Evolutionary conservation across 2,797 vertebrate genomes (phyloP).

Genomic region (Sebastes matsubarae): DNA sequence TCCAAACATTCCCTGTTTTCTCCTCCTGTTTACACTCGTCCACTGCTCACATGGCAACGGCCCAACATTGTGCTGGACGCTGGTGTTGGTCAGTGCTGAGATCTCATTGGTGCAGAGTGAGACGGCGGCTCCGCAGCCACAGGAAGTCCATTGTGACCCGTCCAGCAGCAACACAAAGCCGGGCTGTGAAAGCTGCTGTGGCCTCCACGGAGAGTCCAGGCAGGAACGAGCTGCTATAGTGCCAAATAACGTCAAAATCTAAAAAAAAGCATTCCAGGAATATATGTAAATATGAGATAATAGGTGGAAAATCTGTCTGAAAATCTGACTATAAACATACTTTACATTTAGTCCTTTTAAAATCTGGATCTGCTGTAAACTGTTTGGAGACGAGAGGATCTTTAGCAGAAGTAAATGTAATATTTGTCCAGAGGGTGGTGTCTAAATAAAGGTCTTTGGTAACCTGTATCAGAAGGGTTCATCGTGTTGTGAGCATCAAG

Average conservation of each 20-base stretch:
- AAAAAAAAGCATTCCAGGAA: background rate
- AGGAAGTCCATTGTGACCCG: constrained; percentile 58
- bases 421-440: background rate
- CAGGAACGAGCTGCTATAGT: background rate
- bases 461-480: background rate
- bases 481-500: background rate
- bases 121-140: constrained; percentile 23
- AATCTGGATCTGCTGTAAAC: background rate
- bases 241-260: background rate
- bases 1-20: constrained; percentile 36
- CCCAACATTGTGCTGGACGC: constrained; percentile 41
- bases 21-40: constrained; percentile 48
- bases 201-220: background rate
- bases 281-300: background rate
- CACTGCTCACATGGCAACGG: constrained; percentile 30
- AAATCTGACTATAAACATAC: background rate
- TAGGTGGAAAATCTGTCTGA: background rate
- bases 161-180: constrained; percentile 24
- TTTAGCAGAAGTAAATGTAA: background rate
- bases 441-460: background rate
- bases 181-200: constrained; percentile 22
- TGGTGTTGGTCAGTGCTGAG: constrained; percentile 18
- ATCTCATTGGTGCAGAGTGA: constrained; percentile 48
- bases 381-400: background rate
- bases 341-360: background rate